Evolutionary conservation across 2,888 invertebrate genomes (phyloP), one percentile per base, ranked within the genome.

Genomic region (Phasia obesa): DNA sequence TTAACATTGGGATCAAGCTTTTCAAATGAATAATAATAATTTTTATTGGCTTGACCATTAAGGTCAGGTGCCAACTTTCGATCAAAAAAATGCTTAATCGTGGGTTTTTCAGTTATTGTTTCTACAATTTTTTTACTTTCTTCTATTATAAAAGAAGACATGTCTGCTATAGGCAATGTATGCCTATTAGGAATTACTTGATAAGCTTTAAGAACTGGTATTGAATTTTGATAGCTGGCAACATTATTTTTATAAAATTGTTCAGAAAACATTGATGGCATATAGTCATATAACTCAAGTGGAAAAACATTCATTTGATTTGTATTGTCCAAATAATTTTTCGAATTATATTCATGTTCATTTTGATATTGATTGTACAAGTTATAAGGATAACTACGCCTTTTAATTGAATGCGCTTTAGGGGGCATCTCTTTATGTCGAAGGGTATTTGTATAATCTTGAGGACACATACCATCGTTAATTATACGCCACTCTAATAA

Each of bases 401-500:
- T 88, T 86, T 71, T 47, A 23, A 76, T 44, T 2, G 35, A 47
- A 57, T 74, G 74, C 0, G 9, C 27, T 15, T 67, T 69, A 0
- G 57, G 13, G 6, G 81, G n/a, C 7, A 51, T 74, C 44, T 86
- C 84, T 82, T 62, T 67, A 1, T 9, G 17, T 9, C 71, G 23
- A 5, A 67, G 74, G 15, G 38, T 35, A 25, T 73, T 82, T 42
- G 71, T 11, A 13, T 84, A 81, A 73, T 89, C 89, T 80, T 89
- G 89, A n/a, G 87, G 88, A 42, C 89, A 89, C 7, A 89, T 78
- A 0, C 88, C 88, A 31, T 85, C 69, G 5, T 88, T 85, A 13
- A 88, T 62, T n/a, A 89, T 86, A 27, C 87, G 86, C 89, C 89
- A 89, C 55, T 87, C 89, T 89, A 35, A 11, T 5, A 5, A 11